These are phyloP conservation scores for Poicephalus meyeri DNA, from an alignment of 2,113 vertebrate genomes.

Conservation along the genomic window DNA sequence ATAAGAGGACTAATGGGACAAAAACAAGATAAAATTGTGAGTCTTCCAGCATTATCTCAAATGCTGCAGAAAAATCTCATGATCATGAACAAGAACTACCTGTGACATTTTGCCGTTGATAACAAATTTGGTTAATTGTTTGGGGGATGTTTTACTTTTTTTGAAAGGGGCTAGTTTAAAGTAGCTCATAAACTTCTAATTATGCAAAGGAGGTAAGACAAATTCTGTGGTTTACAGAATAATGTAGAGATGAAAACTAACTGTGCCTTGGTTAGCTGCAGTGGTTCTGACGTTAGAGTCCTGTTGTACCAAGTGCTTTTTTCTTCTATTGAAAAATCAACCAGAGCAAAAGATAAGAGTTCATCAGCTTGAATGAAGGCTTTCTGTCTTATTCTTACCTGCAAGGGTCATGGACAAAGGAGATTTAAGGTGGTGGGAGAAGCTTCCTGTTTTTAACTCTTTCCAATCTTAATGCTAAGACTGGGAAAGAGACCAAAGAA, in stretches of 20 bases:
- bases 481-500: conserved; percentile 23
- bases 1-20: neutral
- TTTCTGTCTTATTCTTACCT: neutral
- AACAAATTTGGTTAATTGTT: neutral
- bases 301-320: neutral
- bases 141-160: neutral
- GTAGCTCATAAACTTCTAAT: neutral
- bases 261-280: neutral
- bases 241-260: neutral
- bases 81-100: neutral
- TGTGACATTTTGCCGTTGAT: neutral
- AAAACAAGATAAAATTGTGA: neutral
- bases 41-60: neutral
- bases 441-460: neutral
- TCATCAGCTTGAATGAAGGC: neutral
- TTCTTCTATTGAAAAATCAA: neutral
- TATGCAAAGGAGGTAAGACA: neutral
- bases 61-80: neutral
- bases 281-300: neutral
- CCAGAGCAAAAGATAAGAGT: neutral
- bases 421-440: neutral
- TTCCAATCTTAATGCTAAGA: neutral
- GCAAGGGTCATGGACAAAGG: neutral
- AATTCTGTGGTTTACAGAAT: neutral
- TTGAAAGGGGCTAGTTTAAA: neutral